Evolutionary conservation across 2,888 invertebrate species (phyloP), one percentile per base, ranked within the genome.

Genomic region (Ormyrus rosae): DNA sequence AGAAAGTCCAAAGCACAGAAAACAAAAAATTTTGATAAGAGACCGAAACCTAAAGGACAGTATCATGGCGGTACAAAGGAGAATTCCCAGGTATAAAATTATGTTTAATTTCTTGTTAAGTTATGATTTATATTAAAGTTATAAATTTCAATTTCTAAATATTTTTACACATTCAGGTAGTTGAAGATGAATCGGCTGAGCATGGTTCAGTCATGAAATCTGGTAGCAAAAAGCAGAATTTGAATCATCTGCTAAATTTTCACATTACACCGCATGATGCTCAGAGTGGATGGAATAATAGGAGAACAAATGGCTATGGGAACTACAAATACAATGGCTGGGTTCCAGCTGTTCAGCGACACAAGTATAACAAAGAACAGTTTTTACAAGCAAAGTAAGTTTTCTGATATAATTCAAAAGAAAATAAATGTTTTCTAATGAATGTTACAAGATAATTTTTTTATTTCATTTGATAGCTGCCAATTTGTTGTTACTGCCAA

Each of bases 161-260:
- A 10, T 6, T 48, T 56, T 65, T 83, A 80, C 80, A 34, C 83
- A 84, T 61, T 10, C 78, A 92, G 91, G 91, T 92, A 91, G 91
- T 87, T 83, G 93, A 92, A 84, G 91, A 92, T 71, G 92, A 93
- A 83, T 92, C 92, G 88, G 93, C 94, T 90, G 97, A 97, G 93
- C 92, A 94, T 91, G 96, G 96, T 93, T 96, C 96, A 90, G 95
- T 96, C 87, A 94, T 95, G 93, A 92, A 93, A 90, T 94, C 94
- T 91, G 96, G 96, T 92, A 96, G 96, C 91, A 97, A 96, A 91
- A 97, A 97, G 93, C 96, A 96, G 92, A 98, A 96, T 92, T 93
- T 97, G 92, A 97, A 96, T 92, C 97, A 98, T 93, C 94, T 98
- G 94, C 94, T 98, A 87, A 98, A 98, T 92, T 98, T 98, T 92